A percentile compares a stretch with the other conserved stretches of the same genome.
Evolutionary conservation across 2,113 vertebrate genomes (phyloP).

Genomic region (Bos taurus): ARS-UCD2.0 NC_037328.1:43024001-43024500

Average conservation of each 20-base stretch:
- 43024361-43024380: background rate
- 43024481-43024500: background rate
- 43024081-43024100: constrained; percentile 48
- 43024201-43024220: background rate
- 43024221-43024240: background rate
- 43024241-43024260: no score
- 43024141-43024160: constrained; percentile 37
- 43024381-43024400: background rate
- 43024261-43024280: background rate
- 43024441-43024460: background rate
- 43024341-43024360: background rate
- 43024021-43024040: constrained; percentile 2
- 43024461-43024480: background rate
- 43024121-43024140: background rate
- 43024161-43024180: background rate
- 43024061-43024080: constrained; percentile 54
- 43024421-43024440: background rate
- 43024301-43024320: background rate
- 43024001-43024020: background rate
- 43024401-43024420: background rate
- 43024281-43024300: background rate
- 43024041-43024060: constrained; percentile 29
- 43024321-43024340: background rate
- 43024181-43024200: constrained; percentile 35
- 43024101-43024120: constrained; percentile 43